Evolutionary conservation across 2,113 vertebrate genomes (phyloP).

Genomic region (Setophaga petechia): DNA sequence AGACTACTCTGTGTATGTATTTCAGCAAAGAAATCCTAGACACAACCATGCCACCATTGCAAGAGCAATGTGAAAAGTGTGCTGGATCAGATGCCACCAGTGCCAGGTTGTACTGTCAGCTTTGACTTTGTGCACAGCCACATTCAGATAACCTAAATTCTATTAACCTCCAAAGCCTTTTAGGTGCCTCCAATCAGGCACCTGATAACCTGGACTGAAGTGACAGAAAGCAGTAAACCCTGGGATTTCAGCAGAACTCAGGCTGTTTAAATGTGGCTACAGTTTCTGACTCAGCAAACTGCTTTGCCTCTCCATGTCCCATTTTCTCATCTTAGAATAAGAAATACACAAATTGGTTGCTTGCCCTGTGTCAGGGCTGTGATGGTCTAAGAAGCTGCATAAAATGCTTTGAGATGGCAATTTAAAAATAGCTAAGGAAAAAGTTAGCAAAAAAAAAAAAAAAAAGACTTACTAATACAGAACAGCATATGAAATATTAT

Average conservation of each 20-base stretch:
- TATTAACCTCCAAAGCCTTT: not conserved
- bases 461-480: not conserved
- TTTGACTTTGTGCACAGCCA: not conserved
- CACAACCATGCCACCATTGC: not conserved
- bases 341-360: not conserved
- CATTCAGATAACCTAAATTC: not conserved
- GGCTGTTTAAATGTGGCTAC: not conserved
- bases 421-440: conserved; percentile 17
- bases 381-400: not conserved
- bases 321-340: conserved; percentile 8
- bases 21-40: not conserved
- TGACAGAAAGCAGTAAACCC: not conserved
- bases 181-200: not conserved
- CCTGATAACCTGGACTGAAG: not conserved
- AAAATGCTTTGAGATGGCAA: conserved; percentile 4
- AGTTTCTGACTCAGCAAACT: conserved; percentile 30
- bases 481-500: not conserved
- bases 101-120: not conserved
- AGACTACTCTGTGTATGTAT: accelerated
- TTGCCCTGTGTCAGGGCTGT: not conserved
- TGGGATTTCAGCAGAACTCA: not conserved
- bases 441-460: not conserved
- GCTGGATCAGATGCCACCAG: not conserved
- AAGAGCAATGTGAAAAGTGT: not conserved
- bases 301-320: not conserved